A percentile compares a stretch with the other conserved stretches of the same genome.
phyloP scores from a whole-genome alignment of 2,113 vertebrate species.

The Nibea coibor region DNA sequence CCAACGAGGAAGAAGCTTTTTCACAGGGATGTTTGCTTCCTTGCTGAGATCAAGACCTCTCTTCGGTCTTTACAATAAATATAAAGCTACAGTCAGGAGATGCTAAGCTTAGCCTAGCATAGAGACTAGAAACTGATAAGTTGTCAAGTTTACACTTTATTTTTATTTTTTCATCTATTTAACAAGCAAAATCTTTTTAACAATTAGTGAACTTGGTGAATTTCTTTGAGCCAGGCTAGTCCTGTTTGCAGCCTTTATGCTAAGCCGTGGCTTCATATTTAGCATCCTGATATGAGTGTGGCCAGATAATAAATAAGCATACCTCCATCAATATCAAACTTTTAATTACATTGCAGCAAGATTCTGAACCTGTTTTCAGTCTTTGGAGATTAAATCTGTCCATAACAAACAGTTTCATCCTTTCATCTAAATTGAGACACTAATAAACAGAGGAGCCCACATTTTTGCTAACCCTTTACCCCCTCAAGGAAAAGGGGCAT shows the following conservation, averaged over 20 bases:
- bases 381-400: background rate
- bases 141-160: too few species aligned
- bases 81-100: background rate
- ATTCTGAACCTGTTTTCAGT: background rate
- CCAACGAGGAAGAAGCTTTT: background rate
- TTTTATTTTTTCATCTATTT: background rate
- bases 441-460: background rate
- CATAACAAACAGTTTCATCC: background rate
- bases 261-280: background rate
- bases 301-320: background rate
- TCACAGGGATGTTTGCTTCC: background rate
- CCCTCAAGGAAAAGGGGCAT: background rate
- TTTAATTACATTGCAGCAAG: background rate
- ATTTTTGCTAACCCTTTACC: background rate
- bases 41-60: background rate
- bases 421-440: slow-evolving; percentile 8
- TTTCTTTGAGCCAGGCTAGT: background rate
- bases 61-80: background rate
- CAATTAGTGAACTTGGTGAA: too few species aligned
- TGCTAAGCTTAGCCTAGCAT: too few species aligned
- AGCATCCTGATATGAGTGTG: background rate
- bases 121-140: too few species aligned
- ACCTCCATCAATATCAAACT: background rate
- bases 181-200: too few species aligned
- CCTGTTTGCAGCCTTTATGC: background rate